These are phyloP conservation scores for Phorcus lineatus DNA, from an alignment of 2,888 invertebrate species.

Conservation along the genomic window DNA sequence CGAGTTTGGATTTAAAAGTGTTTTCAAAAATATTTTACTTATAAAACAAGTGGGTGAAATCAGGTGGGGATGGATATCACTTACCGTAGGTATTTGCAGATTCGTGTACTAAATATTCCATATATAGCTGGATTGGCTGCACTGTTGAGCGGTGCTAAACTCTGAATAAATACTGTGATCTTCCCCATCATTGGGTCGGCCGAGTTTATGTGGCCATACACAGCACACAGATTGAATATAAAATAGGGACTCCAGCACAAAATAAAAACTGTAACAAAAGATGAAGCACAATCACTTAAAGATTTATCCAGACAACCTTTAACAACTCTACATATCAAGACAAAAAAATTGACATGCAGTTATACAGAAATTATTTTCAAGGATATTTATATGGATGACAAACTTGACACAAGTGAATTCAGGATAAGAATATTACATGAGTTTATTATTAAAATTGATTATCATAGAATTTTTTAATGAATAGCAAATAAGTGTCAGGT, in stretches of 20 bases:
- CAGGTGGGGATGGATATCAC: neutral
- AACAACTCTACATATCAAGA: neutral
- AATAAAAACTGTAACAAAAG: constrained; percentile 86
- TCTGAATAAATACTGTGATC: constrained; percentile 92
- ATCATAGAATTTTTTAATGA: neutral
- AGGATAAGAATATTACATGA: too few relatives aligned
- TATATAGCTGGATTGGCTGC: constrained; percentile 96
- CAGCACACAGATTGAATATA: constrained; percentile 92
- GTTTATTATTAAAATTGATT: too few relatives aligned
- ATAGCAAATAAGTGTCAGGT: neutral
- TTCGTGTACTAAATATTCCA: constrained; percentile 71
- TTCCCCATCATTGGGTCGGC: constrained; percentile 76
- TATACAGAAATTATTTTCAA: too few relatives aligned
- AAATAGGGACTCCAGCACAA: constrained; percentile 97
- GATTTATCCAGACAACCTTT: neutral
- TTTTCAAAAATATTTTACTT: too few relatives aligned
- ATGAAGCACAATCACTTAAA: too few relatives aligned
- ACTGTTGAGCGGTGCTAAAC: constrained; percentile 92
- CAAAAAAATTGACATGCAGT: too few relatives aligned
- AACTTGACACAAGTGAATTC: too few relatives aligned
- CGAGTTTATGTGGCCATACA: constrained; percentile 72
- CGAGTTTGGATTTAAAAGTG: too few relatives aligned
- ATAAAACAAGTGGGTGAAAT: too few relatives aligned
- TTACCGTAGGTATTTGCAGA: constrained; percentile 15
- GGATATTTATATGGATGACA: too few relatives aligned